Conservation (phyloP, 64 coral and sea anemone genomes). For the Exaiptasia diaphana region DNA sequence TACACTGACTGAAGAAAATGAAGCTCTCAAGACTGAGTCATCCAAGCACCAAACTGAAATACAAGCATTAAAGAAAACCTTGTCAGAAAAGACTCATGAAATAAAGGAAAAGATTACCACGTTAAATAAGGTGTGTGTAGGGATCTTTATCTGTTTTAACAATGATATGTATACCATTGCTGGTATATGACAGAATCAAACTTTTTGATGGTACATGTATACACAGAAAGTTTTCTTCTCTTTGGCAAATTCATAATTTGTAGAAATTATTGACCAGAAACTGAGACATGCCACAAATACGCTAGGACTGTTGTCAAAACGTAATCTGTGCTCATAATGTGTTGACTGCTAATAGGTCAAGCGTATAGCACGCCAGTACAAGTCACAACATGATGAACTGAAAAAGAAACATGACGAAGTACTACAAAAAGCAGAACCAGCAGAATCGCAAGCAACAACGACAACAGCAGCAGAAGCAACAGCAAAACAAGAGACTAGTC, state of each 20-base stretch:
- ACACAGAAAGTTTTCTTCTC: too few relatives aligned
- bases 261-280: too few relatives aligned
- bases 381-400: slow-evolving; percentile 80
- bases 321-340: too few relatives aligned
- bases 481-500: background rate
- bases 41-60: slow-evolving; percentile 20
- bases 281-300: too few relatives aligned
- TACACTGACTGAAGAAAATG: too few relatives aligned
- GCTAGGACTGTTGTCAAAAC: too few relatives aligned
- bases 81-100: slow-evolving; percentile 68
- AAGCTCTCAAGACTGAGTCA: too few relatives aligned
- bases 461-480: background rate
- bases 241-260: too few relatives aligned
- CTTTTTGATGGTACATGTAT: too few relatives aligned
- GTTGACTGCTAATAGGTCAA: slow-evolving; percentile 70
- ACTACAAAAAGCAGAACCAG: slow-evolving; percentile 57
- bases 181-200: too few relatives aligned
- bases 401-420: slow-evolving; percentile 51
- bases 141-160: background rate
- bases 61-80: slow-evolving; percentile 47
- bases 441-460: background rate
- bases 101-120: slow-evolving; percentile 75
- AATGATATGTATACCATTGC: background rate
- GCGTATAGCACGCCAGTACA: slow-evolving; percentile 86
- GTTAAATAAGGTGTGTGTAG: slow-evolving; percentile 52